Base-by-base conservation (phyloP, 2,888 invertebrate species). In the Gryllus longicercus region DNA sequence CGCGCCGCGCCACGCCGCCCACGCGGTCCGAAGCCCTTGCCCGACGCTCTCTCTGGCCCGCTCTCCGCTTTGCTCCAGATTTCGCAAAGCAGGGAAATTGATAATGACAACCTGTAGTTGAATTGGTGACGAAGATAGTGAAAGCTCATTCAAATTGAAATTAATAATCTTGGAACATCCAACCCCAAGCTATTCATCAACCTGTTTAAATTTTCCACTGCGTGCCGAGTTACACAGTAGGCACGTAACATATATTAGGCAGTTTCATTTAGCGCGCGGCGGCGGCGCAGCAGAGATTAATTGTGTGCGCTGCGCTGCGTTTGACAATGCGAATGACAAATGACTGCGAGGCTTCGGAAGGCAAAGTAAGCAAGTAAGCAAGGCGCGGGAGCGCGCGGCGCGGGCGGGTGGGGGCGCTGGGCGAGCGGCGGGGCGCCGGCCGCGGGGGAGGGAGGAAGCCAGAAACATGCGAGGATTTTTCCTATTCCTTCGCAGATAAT, bases 21-120 rank as follows among this genome's bases (percentile, higher is more conserved):
- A 38, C 38, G 38, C 38, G 38, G 38, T 38, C 38, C 38, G 38
- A 38, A 38, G 38, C 38, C 38, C 38, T 38, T 38, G 38, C 38
- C 38, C 38, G 38, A 38, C 38, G 38, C 38, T 1, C 38, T 38
- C 38, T 8, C 38, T 38, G 38, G 38, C 38, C 38, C 38, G 38
- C 38, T 38, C 38, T 38, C 38, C 38, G 38, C 12, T n/a, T 63
- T n/a, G n/a, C 63, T 63, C 63, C 63, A 63, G n/a, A 63, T 63
- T 63, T 63, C 63, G 63, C 63, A n/a, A 63, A 63, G n/a, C 63
- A 63, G 63, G 63, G 63, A 63, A 63, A 63, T 63, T 63, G 63
- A 63, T 63, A 63, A 63, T 63, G 63, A 63, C 63, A 63, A 63
- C 63, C 63, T 63, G 63, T 63, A 63, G 63, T 63, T 63, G 63